Conservation (phyloP, 2,113 vertebrate species). For the Canis aureus region DNA sequence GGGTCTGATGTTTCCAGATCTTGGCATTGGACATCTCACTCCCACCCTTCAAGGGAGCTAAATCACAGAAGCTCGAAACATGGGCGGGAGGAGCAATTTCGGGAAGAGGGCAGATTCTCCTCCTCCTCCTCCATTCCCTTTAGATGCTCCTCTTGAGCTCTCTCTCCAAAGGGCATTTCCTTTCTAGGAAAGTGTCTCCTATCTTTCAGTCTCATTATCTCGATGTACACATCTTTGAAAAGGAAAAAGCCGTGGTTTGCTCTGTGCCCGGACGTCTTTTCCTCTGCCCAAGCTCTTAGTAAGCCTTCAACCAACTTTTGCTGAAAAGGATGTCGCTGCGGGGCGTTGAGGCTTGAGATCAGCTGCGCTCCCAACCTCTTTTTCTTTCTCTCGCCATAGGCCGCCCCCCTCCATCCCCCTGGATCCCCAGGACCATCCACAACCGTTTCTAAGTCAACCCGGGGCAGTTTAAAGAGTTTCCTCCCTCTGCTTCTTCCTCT, state of each 20-base stretch:
- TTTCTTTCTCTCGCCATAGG: slow-evolving; percentile 42
- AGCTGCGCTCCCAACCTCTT: slow-evolving; percentile 22
- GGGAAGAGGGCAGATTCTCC: not conserved
- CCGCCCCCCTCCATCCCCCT: slow-evolving; percentile 60
- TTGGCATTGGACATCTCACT: not conserved
- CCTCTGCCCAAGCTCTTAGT: slow-evolving; percentile 53
- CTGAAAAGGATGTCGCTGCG: slow-evolving; percentile 77
- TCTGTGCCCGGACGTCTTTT: slow-evolving; percentile 22
- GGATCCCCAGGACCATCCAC: not conserved
- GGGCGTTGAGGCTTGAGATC: slow-evolving; percentile 82
- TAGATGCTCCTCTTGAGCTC: not conserved
- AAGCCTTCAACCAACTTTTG: slow-evolving; percentile 64
- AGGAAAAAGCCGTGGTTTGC: slow-evolving; percentile 51
- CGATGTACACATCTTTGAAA: slow-evolving; percentile 55
- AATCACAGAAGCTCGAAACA: not conserved
- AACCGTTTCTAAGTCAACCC: slow-evolving; percentile 49
- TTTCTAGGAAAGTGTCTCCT: not conserved
- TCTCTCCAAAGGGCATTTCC: slow-evolving; percentile 56
- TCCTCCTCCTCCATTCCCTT: not conserved
- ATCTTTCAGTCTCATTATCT: slow-evolving; percentile 61
- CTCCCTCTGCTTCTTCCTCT: not conserved
- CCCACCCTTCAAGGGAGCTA: not conserved
- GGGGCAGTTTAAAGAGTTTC: not conserved
- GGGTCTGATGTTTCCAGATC: not conserved
- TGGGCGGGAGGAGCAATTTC: not conserved